Conservation (phyloP, 2,797 vertebrate species). For the Acanthurus lineatus region DNA sequence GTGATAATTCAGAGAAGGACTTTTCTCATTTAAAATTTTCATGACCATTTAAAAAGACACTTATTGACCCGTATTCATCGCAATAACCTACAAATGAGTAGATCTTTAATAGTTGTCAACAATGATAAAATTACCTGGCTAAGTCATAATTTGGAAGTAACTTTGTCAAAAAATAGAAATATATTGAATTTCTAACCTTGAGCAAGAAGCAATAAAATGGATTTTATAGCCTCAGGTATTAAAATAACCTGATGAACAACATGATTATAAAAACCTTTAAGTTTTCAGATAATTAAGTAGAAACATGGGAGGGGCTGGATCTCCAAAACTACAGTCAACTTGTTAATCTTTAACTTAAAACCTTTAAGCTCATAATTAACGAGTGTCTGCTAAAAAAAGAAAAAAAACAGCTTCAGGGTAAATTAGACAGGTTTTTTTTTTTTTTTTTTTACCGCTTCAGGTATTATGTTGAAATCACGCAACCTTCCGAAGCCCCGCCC, state of each 20-base stretch:
- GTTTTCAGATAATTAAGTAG: background rate
- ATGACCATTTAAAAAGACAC: background rate
- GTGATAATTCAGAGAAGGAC: background rate
- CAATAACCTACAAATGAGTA: background rate
- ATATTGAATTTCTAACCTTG: background rate
- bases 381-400: background rate
- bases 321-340: background rate
- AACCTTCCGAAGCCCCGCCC: constrained; percentile 42
- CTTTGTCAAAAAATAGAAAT: too few relatives aligned
- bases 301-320: background rate
- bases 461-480: constrained; percentile 31
- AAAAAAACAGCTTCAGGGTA: constrained; percentile 27
- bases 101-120: too few relatives aligned
- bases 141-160: too few relatives aligned
- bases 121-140: too few relatives aligned
- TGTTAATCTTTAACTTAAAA: constrained; percentile 23
- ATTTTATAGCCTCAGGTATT: background rate
- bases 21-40: background rate
- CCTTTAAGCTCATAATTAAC: constrained; percentile 19
- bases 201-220: background rate
- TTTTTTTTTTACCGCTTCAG: constrained; percentile 13
- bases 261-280: background rate
- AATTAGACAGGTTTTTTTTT: constrained; percentile 5
- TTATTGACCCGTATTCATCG: background rate
- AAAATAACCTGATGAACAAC: background rate